Conservation (phyloP, 1,140 invertebrate species). For the Drosophila simulans region DNA sequence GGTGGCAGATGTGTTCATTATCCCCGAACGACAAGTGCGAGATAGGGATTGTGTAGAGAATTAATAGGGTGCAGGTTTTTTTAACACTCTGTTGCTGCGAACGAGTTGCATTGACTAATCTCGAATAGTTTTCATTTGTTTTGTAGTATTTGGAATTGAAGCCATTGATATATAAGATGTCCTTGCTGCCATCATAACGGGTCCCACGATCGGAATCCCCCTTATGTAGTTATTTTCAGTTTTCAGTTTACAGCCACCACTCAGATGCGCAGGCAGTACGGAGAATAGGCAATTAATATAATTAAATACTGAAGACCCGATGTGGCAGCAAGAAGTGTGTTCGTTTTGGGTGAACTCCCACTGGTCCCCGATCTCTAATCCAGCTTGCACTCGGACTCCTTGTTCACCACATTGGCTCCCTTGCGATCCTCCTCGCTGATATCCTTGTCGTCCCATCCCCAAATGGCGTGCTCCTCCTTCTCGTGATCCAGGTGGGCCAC, state of each 20-base stretch:
- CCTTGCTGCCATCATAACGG: slow-evolving; percentile 31
- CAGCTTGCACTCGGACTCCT: slow-evolving; percentile 53
- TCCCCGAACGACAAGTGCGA: slow-evolving; percentile 29
- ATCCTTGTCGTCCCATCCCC: slow-evolving; percentile 88
- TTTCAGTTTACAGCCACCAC: slow-evolving; percentile 51
- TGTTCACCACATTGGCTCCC: slow-evolving; percentile 75
- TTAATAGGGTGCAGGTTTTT: slow-evolving; percentile 28
- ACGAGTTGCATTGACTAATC: slow-evolving; percentile 56
- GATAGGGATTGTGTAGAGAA: slow-evolving; percentile 29
- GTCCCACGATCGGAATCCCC: slow-evolving; percentile 22
- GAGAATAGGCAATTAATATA: slow-evolving; percentile 51
- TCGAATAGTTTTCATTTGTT: slow-evolving; percentile 56
- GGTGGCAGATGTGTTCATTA: slow-evolving; percentile 18
- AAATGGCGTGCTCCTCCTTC: slow-evolving; percentile 84
- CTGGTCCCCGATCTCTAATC: slow-evolving; percentile 46
- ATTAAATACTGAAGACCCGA: slow-evolving; percentile 69
- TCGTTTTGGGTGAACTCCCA: slow-evolving; percentile 29
- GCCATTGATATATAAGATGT: slow-evolving; percentile 58
- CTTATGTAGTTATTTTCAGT: slow-evolving; percentile 7
- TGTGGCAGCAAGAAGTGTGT: slow-evolving; percentile 46
- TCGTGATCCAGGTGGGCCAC: slow-evolving; percentile 84
- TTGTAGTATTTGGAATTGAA: slow-evolving; percentile 75
- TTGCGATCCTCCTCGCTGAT: slow-evolving; percentile 86
- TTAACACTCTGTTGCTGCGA: slow-evolving; percentile 31
- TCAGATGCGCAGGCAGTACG: slow-evolving; percentile 29